These are phyloP conservation scores for Hipposideros armiger DNA, from an alignment of 2,113 vertebrate genomes.

Conservation along the genomic window DNA sequence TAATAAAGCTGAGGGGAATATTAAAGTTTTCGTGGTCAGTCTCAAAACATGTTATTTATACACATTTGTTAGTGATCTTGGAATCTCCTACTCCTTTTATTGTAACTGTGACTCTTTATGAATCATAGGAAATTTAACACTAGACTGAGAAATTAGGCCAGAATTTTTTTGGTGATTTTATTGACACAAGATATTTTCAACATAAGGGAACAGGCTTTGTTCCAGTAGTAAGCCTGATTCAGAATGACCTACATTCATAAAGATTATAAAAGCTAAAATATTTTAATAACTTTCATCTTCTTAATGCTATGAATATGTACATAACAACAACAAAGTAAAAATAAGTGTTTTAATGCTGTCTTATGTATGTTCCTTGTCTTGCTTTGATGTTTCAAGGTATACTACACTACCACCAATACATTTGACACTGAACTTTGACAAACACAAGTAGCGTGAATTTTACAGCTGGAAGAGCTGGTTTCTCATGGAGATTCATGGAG, in stretches of 20 bases:
- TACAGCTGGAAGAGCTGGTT: background rate
- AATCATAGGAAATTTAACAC: background rate
- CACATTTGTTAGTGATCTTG: background rate
- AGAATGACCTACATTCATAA: background rate
- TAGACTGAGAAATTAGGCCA: background rate
- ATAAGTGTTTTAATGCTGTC: background rate
- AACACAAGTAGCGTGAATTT: background rate
- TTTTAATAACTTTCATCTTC: background rate
- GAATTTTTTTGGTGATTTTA: background rate
- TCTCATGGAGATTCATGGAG: background rate
- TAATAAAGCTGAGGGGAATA: background rate
- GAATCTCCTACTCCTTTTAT: background rate
- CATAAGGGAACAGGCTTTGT: background rate
- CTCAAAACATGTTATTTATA: background rate
- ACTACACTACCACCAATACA: rapidly evolving
- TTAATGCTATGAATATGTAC: rapidly evolving
- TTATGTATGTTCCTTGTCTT: background rate
- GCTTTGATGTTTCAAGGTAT: background rate
- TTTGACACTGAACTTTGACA: background rate
- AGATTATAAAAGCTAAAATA: background rate
- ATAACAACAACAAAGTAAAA: background rate
- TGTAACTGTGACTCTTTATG: background rate
- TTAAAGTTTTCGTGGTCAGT: background rate
- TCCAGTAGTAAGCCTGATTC: background rate
- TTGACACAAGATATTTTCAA: background rate